Evolutionary conservation across 2,888 invertebrate genomes (phyloP), one percentile per base, ranked within the genome.

Genomic region (Drosophila rubida): DNA sequence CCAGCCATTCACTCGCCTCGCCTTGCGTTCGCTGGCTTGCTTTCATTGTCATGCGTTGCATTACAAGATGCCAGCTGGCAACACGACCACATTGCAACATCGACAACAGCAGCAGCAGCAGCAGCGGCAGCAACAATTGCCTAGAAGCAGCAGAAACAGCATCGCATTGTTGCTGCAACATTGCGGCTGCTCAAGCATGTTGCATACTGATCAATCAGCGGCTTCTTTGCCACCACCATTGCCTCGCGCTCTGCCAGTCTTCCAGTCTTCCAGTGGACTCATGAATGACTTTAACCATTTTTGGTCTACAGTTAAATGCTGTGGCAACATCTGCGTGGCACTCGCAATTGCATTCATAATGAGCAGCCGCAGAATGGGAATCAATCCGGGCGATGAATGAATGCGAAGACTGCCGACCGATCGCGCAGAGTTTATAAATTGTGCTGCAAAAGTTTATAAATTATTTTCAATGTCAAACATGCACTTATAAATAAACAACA

Each of bases 11-110:
- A 44, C 51, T 51, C n/a, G 50, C 19, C 64, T 45, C 53, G 72
- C 19, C 19, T 19, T 19, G 19, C 19, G 19, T 19, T 3, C 2
- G 3, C 19, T 3, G 19, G 3, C 19, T 19, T 19, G 19, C 19
- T 19, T 88, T 89, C 88, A 89, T 88, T 90, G 90, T 89, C 87
- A 90, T 89, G 89, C 88, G 90, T 87, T 82, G 87, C 89, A 89
- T 90, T 87, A 90, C 89, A 87, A 83, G 86, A 90, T 90, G 88
- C 90, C 90, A 87, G 89, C 86, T 87, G 87, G 80, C 85, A 75
- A 54, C 63, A 66, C 61, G 59, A 74, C 70, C 69, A 70, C 83
- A 77, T 67, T 60, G 57, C 50, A 55, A 54, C 54, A 54, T 32
- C 66, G 54, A 4, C 22, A 54, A 32, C 66, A 55, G 6, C 22